Conservation (phyloP, 1,140 invertebrate genomes). For the Camponotus pennsylvanicus region DNA sequence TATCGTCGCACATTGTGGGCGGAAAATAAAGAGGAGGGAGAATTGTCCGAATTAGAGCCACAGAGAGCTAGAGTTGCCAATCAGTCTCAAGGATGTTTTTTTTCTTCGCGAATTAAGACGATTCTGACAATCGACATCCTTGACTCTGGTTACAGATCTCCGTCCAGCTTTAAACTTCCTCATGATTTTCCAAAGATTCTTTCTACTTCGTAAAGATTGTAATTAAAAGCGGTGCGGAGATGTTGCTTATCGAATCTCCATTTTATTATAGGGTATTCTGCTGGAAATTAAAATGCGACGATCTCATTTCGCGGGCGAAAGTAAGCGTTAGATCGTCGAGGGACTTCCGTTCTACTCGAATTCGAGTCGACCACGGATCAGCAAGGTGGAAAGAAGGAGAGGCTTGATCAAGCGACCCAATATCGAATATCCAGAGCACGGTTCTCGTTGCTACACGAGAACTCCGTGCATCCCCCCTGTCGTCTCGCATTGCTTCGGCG, state of each 20-base stretch:
- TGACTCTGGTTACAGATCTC: neutral
- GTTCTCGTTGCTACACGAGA: constrained; percentile 58
- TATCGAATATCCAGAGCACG: constrained; percentile 66
- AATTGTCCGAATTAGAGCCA: constrained; percentile 68
- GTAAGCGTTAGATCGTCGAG: neutral
- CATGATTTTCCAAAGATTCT: neutral
- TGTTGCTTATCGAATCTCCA: neutral
- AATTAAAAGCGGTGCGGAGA: neutral
- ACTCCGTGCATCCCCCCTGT: constrained; percentile 3
- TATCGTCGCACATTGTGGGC: constrained; percentile 47
- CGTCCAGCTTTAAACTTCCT: too few relatives aligned
- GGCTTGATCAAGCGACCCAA: constrained; percentile 57
- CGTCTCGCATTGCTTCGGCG: constrained; percentile 29
- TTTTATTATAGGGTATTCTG: neutral
- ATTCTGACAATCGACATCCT: neutral
- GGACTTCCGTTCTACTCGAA: neutral
- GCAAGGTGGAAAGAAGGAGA: constrained; percentile 23
- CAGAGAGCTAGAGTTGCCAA: constrained; percentile 12
- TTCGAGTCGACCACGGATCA: neutral
- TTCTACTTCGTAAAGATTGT: neutral
- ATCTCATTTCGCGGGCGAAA: constrained; percentile 1
- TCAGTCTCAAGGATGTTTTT: constrained; percentile 52
- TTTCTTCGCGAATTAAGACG: constrained; percentile 6
- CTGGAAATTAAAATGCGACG: neutral
- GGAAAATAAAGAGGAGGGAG: constrained; percentile 58